A percentile compares a stretch with the other conserved stretches of the same genome.
Evolutionary conservation across 2,888 invertebrate genomes (phyloP).

Genomic region (Cartodere bifasciata): DNA sequence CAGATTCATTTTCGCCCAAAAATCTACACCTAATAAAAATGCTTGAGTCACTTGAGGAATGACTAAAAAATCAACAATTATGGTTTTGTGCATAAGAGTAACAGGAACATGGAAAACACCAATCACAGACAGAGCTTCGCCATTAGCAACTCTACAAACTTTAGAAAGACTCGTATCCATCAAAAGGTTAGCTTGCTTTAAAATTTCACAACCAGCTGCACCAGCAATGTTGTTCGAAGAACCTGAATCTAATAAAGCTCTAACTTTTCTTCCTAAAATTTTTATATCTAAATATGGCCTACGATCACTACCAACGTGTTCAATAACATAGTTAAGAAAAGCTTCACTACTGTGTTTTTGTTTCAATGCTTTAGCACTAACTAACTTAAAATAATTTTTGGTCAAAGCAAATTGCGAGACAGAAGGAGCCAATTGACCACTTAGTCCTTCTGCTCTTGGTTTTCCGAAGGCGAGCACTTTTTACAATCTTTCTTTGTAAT

Average conservation of each 20-base stretch:
- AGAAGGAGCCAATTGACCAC: too few species aligned
- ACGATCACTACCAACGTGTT: too few species aligned
- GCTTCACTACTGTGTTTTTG: too few species aligned
- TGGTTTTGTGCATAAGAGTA: neutral
- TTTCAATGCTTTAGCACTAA: too few species aligned
- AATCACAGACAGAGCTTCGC: neutral
- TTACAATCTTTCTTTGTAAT: neutral
- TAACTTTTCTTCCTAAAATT: neutral
- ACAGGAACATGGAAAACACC: neutral
- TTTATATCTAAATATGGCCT: neutral
- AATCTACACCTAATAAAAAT: slow-evolving; percentile 1
- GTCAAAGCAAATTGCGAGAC: too few species aligned
- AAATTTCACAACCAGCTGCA: neutral
- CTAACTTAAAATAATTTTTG: too few species aligned
- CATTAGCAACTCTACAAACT: slow-evolving; percentile 1
- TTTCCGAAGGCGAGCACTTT: too few species aligned
- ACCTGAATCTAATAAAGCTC: neutral
- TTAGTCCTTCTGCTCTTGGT: too few species aligned
- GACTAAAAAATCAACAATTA: neutral
- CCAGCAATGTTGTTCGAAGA: neutral
- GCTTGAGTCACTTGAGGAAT: neutral
- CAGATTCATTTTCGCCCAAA: slow-evolving; percentile 1
- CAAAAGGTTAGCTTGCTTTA: neutral
- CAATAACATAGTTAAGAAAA: neutral
- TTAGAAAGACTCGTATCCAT: too few species aligned